Evolutionary conservation across 35 echinoderm and acorn worm species (phyloP).

Genomic region (Lytechinus pictus): DNA sequence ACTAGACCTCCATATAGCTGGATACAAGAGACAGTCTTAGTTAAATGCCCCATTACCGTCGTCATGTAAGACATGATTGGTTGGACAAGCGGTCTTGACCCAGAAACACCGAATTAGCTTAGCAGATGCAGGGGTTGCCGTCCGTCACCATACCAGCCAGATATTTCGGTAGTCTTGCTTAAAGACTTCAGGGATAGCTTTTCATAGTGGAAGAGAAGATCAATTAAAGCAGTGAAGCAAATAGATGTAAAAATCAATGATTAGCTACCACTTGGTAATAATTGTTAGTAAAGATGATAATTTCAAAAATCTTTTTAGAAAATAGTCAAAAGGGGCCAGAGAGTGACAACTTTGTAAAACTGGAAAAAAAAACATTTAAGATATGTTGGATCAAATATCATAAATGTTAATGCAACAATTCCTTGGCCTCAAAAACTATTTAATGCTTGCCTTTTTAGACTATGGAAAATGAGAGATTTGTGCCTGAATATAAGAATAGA

Average conservation of each 20-base stretch:
- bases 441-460: not conserved
- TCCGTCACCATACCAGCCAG: not conserved
- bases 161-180: not conserved
- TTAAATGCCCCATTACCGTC: conserved; percentile 19
- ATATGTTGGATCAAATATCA: too few relatives aligned
- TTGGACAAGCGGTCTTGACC: not conserved
- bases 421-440: not conserved
- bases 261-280: not conserved
- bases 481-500: not conserved
- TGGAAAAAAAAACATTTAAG: too few relatives aligned
- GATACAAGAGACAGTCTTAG: not conserved
- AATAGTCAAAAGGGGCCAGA: too few relatives aligned
- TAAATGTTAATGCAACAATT: not conserved
- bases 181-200: not conserved
- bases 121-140: not conserved
- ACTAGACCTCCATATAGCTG: not conserved
- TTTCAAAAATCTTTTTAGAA: too few relatives aligned
- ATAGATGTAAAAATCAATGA: not conserved
- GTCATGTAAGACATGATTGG: conserved; percentile 17
- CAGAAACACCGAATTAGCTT: conserved; percentile 16
- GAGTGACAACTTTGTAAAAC: too few relatives aligned
- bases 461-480: not conserved
- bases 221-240: not conserved
- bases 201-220: not conserved
- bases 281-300: too few relatives aligned